Evolutionary conservation across 1,140 invertebrate genomes (phyloP).

Genomic region (Ptiloglossa arizonensis): DNA sequence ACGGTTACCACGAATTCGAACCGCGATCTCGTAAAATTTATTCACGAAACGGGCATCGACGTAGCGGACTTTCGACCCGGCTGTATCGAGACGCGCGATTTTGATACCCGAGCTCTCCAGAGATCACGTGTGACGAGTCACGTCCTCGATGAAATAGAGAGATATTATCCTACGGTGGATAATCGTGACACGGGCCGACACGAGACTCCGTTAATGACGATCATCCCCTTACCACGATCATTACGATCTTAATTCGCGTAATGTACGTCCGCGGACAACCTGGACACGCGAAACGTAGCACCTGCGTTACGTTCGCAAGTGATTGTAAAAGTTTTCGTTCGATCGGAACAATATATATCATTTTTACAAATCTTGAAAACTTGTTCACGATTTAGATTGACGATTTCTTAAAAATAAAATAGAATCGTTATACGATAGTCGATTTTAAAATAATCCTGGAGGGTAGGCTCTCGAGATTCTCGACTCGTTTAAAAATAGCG

Average conservation of each 20-base stretch:
- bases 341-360: no score
- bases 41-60: background rate
- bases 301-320: no score
- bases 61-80: background rate
- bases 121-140: conserved; percentile 18
- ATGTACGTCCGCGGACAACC: conserved; percentile 29
- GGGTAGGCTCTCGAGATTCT: no score
- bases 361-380: no score
- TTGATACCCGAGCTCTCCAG: conserved; percentile 7
- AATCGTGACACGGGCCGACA: conserved; percentile 48
- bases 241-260: conserved; percentile 41
- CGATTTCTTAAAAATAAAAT: no score
- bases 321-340: no score
- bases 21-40: background rate
- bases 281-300: conserved; percentile 2
- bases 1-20: background rate
- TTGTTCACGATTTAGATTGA: no score
- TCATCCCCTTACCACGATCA: conserved; percentile 39
- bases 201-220: conserved; percentile 50
- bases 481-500: no score
- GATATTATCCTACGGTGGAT: conserved; percentile 50
- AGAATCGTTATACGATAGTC: no score
- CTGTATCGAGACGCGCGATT: background rate
- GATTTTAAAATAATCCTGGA: no score
- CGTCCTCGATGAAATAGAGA: conserved; percentile 30